A percentile compares a stretch with the other conserved stretches of the same genome.
Evolutionary conservation across 2,113 vertebrate species (phyloP).

Genomic region (Ranitomeya variabilis): DNA sequence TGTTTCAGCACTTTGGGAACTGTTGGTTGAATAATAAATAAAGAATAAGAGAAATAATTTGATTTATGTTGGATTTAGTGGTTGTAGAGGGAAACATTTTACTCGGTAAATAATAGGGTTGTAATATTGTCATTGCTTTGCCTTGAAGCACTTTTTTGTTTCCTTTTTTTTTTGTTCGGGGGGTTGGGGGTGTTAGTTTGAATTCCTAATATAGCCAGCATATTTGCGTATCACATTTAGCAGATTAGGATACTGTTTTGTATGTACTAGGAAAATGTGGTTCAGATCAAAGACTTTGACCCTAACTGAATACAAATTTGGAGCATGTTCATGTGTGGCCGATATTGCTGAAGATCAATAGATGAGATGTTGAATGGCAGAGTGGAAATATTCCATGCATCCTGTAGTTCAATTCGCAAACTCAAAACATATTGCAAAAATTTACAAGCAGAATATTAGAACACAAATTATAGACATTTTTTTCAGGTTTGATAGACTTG

Average conservation of each 20-base stretch:
- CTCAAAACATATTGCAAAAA: too few relatives aligned
- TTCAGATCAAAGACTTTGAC: neutral
- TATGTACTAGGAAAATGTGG: neutral
- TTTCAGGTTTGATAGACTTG: too few relatives aligned
- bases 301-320: neutral
- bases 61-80: slow-evolving; percentile 28
- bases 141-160: neutral
- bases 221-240: neutral
- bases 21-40: slow-evolving; percentile 40
- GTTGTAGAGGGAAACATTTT: slow-evolving; percentile 4
- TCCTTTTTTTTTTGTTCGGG: neutral
- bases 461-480: too few relatives aligned
- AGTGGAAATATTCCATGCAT: neutral
- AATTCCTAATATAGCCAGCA: neutral
- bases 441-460: too few relatives aligned
- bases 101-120: neutral
- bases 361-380: neutral
- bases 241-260: neutral
- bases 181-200: neutral
- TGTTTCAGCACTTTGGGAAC: slow-evolving; percentile 42
- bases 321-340: neutral
- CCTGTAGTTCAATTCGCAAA: too few relatives aligned
- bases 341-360: neutral
- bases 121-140: neutral
- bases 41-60: slow-evolving; percentile 39